Evolutionary conservation across 2,888 invertebrate species (phyloP).

Genomic region (Encarsia formosa): DNA sequence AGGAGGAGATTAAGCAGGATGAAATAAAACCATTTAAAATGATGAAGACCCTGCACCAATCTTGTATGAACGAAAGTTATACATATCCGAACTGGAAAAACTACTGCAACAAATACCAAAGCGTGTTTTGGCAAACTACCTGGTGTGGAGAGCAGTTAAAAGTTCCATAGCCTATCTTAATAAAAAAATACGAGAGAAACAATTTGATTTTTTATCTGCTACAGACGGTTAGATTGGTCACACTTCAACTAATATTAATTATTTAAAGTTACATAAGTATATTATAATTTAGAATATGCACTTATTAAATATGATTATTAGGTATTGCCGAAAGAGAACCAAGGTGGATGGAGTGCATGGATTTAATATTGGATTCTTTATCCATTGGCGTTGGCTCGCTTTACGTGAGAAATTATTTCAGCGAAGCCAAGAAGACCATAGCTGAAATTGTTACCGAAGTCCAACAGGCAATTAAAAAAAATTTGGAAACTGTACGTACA

Average conservation of each 20-base stretch:
- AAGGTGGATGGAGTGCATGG: slow-evolving; percentile 89
- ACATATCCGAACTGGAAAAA: slow-evolving; percentile 14
- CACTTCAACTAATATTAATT: neutral
- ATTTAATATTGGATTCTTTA: slow-evolving; percentile 71
- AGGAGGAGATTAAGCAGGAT: slow-evolving; percentile 55
- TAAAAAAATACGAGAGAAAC: slow-evolving; percentile 43
- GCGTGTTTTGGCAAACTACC: slow-evolving; percentile 55
- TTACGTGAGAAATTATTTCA: slow-evolving; percentile 83
- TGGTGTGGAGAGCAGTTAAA: slow-evolving; percentile 54
- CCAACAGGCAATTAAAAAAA: slow-evolving; percentile 74
- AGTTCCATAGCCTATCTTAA: slow-evolving; percentile 46
- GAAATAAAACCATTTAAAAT: slow-evolving; percentile 71
- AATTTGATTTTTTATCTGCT: no score
- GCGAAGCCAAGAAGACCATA: slow-evolving; percentile 79
- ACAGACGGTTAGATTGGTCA: neutral
- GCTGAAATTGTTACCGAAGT: slow-evolving; percentile 86
- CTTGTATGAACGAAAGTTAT: slow-evolving; percentile 85
- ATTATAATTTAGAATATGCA: no score
- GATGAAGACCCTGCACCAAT: slow-evolving; percentile 78
- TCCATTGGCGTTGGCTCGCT: slow-evolving; percentile 76
- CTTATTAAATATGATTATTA: slow-evolving; percentile 1
- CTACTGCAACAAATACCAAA: slow-evolving; percentile 15
- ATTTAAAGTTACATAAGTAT: neutral
- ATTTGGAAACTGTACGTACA: slow-evolving; percentile 59
- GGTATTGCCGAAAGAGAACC: slow-evolving; percentile 75